Evolutionary conservation across 2,797 vertebrate genomes (phyloP).

Genomic region (Anabas testudineus): DNA sequence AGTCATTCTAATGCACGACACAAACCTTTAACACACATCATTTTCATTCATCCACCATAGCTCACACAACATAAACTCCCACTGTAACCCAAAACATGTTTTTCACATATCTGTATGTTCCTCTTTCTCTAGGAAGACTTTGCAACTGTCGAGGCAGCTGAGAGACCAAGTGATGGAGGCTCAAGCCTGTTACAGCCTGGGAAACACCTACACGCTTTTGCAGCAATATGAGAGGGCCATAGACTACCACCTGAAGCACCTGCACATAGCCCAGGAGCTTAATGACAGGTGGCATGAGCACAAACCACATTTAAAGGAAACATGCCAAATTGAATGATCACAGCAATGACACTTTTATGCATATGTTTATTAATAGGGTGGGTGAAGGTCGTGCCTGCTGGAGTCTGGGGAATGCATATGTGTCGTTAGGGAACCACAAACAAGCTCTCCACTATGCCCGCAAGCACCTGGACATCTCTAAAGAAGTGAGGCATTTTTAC

Average conservation of each 20-base stretch:
- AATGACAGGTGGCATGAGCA: slow-evolving; percentile 87
- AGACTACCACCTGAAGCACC: slow-evolving; percentile 95
- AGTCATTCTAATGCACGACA: neutral
- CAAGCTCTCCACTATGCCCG: slow-evolving; percentile 92
- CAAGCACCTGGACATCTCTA: slow-evolving; percentile 95
- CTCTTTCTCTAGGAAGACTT: slow-evolving; percentile 87
- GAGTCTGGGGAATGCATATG: slow-evolving; percentile 96
- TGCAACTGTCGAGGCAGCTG: slow-evolving; percentile 95
- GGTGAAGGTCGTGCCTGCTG: slow-evolving; percentile 97
- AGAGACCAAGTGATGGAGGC: slow-evolving; percentile 97
- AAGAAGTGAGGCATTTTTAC: slow-evolving; percentile 85
- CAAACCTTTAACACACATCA: neutral
- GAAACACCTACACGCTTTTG: slow-evolving; percentile 95
- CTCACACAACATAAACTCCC: neutral
- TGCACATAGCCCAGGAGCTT: slow-evolving; percentile 95
- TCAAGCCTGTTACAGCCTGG: slow-evolving; percentile 97
- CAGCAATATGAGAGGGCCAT: slow-evolving; percentile 93
- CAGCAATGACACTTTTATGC: neutral
- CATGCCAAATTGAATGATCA: neutral
- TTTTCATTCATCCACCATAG: neutral
- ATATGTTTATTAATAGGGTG: slow-evolving; percentile 83
- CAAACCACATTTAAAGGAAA: neutral
- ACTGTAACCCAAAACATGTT: neutral
- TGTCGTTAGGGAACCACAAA: slow-evolving; percentile 91
- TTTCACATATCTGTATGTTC: neutral